Evolutionary conservation across 2,113 vertebrate species (phyloP), one percentile per base, ranked within the genome.

Genomic region (Spea bombifrons): DNA sequence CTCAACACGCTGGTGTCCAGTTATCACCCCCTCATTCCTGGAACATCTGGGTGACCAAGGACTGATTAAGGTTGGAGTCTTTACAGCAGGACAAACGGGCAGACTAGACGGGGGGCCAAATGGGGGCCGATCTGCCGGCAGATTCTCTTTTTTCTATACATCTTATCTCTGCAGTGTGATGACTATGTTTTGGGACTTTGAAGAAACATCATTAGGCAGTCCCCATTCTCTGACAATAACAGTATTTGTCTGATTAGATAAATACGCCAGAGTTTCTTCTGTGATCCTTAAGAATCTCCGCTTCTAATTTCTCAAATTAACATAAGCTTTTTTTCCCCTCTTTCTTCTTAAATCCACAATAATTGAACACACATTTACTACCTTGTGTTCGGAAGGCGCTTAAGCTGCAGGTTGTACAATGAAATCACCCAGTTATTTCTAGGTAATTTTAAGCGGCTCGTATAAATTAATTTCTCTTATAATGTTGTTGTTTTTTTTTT

Each of bases 271-370:
- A 12, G 12, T 59, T 59, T 9, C 9, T 59, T 59, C 6, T 10
- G 55, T 13, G 15, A 13, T 59, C 0, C 55, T 7, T 13, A 3
- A 17, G 15, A 64, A 64, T 64, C 61, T 64, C 61, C 8, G 61
- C 5, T 64, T 64, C 17, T 69, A 17, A 46, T 69, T 69, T 50
- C n/a, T 46, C 8, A 8, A 50, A 76, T 76, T 76, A 68, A 16
- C 75, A 68, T 76, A 76, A 76, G 65, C 75, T 69, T 69, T 30
- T 30, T 61, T 68, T 68, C 66, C 44, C 45, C n/a, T 76, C 75
- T 68, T 16, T 66, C 68, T 50, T 47, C 55, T 59, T 76, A 68
- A 76, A 69, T 76, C 75, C 75, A 76, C 66, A 68, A 66, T 76
- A 68, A 76, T 76, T 76, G 75, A 76, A 68, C 75, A 76, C 75